Evolutionary conservation across 2,113 vertebrate genomes (phyloP).

Genomic region (Erinaceus europaeus): DNA sequence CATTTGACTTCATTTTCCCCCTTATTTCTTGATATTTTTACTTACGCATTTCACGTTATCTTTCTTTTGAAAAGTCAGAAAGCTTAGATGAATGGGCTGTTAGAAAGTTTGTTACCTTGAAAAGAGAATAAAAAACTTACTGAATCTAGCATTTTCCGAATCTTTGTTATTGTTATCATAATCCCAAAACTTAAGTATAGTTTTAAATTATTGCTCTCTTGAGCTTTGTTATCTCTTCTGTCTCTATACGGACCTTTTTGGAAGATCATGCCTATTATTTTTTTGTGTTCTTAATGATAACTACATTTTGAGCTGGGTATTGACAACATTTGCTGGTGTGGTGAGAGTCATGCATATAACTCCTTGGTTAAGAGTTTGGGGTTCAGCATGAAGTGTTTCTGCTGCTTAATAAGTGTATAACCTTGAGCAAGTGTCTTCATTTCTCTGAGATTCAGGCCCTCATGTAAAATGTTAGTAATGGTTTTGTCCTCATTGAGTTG

Average conservation of each 20-base stretch:
- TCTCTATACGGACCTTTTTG: slow-evolving; percentile 1
- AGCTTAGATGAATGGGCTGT: not conserved
- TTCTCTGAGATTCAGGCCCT: slow-evolving; percentile 33
- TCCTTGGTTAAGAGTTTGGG: not conserved
- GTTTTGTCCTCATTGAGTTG: slow-evolving; percentile 13
- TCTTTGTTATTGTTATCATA: not conserved
- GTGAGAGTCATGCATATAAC: not conserved
- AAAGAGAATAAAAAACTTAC: not conserved
- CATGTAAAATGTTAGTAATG: no score
- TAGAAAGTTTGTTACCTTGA: slow-evolving; percentile 21
- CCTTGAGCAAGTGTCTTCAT: slow-evolving; percentile 6
- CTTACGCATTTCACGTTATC: not conserved
- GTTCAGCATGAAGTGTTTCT: not conserved
- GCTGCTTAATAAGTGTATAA: not conserved
- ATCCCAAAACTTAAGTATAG: not conserved
- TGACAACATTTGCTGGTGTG: not conserved
- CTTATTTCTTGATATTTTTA: not conserved
- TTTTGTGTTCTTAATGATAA: not conserved
- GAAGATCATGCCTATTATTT: not conserved
- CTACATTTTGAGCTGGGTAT: not conserved
- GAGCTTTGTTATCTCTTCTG: not conserved
- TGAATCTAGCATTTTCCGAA: not conserved
- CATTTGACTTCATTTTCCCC: not conserved
- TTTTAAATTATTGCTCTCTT: not conserved
- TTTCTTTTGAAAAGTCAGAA: not conserved